phyloP scores from a whole-genome alignment of 2,888 invertebrate species.

The Aphidoletes aphidimyza region DNA sequence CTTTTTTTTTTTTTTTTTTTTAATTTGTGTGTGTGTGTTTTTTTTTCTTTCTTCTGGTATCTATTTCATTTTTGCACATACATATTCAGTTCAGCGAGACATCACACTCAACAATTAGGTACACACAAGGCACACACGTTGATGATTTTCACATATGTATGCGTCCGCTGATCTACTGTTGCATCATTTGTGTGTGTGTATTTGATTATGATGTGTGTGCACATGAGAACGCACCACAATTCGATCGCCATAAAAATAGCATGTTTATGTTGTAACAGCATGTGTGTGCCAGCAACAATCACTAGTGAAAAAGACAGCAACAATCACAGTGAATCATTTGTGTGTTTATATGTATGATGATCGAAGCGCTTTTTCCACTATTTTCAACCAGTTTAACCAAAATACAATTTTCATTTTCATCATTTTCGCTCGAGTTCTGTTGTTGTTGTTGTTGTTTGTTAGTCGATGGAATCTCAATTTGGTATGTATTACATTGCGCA shows the following conservation, averaged over 20 bases:
- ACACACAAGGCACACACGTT: not conserved
- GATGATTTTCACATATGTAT: not conserved
- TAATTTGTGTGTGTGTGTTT: too few species aligned
- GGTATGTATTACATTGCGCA: too few species aligned
- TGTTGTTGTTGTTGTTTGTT: too few species aligned
- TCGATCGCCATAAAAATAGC: slow-evolving; percentile 24
- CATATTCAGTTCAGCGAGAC: not conserved
- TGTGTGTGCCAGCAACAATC: too few species aligned
- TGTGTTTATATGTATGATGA: too few species aligned
- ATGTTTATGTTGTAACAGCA: slow-evolving; percentile 4
- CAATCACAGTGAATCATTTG: not conserved
- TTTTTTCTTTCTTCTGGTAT: not conserved
- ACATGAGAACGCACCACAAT: not conserved
- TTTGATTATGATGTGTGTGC: not conserved
- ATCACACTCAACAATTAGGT: not conserved
- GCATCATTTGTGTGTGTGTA: too few species aligned
- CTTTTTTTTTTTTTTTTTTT: too few species aligned
- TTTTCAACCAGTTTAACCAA: too few species aligned
- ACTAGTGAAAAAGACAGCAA: not conserved
- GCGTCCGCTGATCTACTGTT: not conserved
- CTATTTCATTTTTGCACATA: not conserved
- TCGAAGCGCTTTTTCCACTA: too few species aligned
- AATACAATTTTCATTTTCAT: too few species aligned
- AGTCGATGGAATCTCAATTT: too few species aligned
- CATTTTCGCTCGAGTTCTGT: too few species aligned